Conservation (phyloP, 1,140 invertebrate species). For the Platorchestia sp. region DNA sequence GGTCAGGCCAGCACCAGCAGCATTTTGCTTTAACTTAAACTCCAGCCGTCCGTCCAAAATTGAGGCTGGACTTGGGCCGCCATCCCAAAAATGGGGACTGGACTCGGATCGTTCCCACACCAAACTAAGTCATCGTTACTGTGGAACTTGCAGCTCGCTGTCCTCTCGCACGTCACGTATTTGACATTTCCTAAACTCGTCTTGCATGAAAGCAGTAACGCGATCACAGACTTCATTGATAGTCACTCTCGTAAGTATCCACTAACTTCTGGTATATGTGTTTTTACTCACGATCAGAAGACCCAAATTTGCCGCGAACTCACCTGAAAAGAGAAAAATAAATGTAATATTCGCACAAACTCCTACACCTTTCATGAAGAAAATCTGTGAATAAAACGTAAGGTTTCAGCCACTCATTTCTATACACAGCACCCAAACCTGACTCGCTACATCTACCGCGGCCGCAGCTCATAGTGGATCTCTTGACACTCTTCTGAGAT, state of each 20-base stretch:
- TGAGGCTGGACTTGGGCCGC: background rate
- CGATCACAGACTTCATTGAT: too few relatives aligned
- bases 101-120: background rate
- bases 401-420: background rate
- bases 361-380: background rate
- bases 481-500: background rate
- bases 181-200: background rate
- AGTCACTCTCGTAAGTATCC: background rate
- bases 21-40: too few relatives aligned
- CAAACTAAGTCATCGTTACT: background rate
- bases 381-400: background rate
- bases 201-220: background rate
- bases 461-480: background rate
- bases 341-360: background rate
- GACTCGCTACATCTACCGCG: background rate
- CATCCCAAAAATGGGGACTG: too few relatives aligned
- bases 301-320: background rate
- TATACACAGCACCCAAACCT: background rate
- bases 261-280: background rate
- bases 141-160: background rate
- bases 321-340: background rate
- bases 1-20: background rate
- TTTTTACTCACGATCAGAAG: background rate
- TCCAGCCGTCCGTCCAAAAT: too few relatives aligned
- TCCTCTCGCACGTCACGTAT: background rate